Conservation (phyloP, 2,113 vertebrate genomes). For the Gallinago paraguaiae region DNA sequence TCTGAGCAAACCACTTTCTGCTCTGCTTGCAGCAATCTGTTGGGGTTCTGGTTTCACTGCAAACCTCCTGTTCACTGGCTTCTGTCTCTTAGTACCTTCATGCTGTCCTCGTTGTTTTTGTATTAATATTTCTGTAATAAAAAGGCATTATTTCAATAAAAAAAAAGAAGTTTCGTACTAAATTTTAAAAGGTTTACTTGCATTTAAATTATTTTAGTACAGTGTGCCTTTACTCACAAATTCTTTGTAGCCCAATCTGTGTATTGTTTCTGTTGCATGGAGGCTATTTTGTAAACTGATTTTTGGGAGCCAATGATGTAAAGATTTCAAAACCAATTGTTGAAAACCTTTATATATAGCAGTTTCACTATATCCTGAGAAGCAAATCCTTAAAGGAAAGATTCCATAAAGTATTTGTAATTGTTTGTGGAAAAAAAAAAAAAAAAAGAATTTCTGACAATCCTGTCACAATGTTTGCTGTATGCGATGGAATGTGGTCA, state of each 20-base stretch:
- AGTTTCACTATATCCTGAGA: neutral
- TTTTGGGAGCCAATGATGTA: constrained; percentile 17
- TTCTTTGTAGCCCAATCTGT: neutral
- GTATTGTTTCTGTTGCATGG: constrained; percentile 25
- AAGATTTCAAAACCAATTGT: neutral
- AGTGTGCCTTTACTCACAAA: constrained; percentile 22
- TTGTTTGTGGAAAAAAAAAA: neutral
- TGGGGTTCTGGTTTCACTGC: constrained; percentile 40
- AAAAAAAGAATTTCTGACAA: neutral
- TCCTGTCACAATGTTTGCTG: neutral
- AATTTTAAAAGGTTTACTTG: constrained; percentile 47
- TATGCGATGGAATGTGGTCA: neutral
- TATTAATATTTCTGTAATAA: constrained; percentile 72
- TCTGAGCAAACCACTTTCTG: constrained; percentile 67
- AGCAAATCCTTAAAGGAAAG: neutral
- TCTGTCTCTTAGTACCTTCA: constrained; percentile 49
- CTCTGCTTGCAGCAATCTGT: constrained; percentile 71
- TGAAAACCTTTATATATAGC: neutral
- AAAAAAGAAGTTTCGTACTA: constrained; percentile 31
- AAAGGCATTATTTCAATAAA: constrained; percentile 76
- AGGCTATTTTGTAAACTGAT: constrained; percentile 13
- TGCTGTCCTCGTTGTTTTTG: constrained; percentile 60
- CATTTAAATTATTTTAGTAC: constrained; percentile 49
- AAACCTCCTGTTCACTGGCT: constrained; percentile 49
- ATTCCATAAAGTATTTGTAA: neutral